phyloP scores from a whole-genome alignment of 2,888 invertebrate species.

The Cremastinae sp. region DNA sequence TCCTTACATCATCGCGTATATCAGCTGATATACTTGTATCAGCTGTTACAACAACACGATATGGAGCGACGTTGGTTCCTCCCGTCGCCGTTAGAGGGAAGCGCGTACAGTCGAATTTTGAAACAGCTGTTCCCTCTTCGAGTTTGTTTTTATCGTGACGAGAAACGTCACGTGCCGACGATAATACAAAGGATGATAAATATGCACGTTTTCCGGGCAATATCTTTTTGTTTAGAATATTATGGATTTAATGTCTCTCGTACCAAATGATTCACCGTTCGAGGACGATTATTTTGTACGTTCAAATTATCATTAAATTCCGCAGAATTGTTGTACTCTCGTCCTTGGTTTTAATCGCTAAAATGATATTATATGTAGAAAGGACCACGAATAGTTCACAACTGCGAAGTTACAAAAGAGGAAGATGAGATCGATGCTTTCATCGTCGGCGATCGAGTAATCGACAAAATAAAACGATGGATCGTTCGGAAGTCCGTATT shows the following conservation, averaged over 20 bases:
- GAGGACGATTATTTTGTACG: slow-evolving; percentile 41
- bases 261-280: slow-evolving; percentile 59
- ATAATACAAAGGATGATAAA: no score
- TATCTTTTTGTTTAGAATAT: not conserved
- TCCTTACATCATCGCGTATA: slow-evolving; percentile 46
- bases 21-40: slow-evolving; percentile 51
- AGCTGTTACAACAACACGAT: slow-evolving; percentile 17
- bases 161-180: no score
- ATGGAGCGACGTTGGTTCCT: not conserved
- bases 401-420: slow-evolving; percentile 62
- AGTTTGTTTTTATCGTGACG: not conserved
- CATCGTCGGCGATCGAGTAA: slow-evolving; percentile 57
- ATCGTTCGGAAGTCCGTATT: slow-evolving; percentile 65
- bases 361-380: no score
- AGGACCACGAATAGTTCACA: slow-evolving; percentile 63
- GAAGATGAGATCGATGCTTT: slow-evolving; percentile 62
- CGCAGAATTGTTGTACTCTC: no score
- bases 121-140: not conserved
- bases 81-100: no score
- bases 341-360: no score
- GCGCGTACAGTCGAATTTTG: no score
- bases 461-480: slow-evolving; percentile 66
- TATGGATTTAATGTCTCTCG: slow-evolving; percentile 70
- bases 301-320: no score
- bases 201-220: no score